Evolutionary conservation across 2,113 vertebrate species (phyloP).

Genomic region (Deroptyus accipitrinus): DNA sequence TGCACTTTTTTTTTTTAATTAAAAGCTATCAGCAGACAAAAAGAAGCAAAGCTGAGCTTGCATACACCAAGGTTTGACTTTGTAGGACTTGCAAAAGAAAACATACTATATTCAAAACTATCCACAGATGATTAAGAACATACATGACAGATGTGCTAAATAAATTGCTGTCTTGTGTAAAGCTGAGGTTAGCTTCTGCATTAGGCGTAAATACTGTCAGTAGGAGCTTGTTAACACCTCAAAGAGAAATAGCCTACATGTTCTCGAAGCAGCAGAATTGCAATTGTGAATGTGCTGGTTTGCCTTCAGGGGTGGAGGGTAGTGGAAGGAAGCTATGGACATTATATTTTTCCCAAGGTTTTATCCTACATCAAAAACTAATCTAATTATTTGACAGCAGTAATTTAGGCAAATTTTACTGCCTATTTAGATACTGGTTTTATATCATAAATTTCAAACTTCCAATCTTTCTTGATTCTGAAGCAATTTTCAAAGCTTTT

Average conservation of each 20-base stretch:
- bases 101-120: not conserved
- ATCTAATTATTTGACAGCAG: not conserved
- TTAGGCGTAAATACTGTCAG: not conserved
- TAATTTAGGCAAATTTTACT: not conserved
- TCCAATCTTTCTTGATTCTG: not conserved
- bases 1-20: not conserved
- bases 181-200: not conserved
- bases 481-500: not conserved
- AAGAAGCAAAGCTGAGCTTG: not conserved
- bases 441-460: not conserved
- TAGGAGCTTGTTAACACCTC: not conserved
- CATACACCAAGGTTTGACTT: not conserved
- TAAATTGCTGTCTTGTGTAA: not conserved
- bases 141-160: not conserved
- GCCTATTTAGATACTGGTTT: not conserved
- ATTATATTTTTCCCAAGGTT: not conserved
- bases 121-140: fast-evolving
- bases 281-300: not conserved
- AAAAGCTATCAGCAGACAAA: not conserved
- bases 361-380: not conserved
- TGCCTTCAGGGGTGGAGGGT: not conserved
- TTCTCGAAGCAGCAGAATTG: not conserved
- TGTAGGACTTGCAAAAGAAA: not conserved
- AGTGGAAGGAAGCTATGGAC: not conserved
- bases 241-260: not conserved